Evolutionary conservation across 2,888 invertebrate genomes (phyloP), one percentile per base, ranked within the genome.

Genomic region (Drosophila acutilabella): DNA sequence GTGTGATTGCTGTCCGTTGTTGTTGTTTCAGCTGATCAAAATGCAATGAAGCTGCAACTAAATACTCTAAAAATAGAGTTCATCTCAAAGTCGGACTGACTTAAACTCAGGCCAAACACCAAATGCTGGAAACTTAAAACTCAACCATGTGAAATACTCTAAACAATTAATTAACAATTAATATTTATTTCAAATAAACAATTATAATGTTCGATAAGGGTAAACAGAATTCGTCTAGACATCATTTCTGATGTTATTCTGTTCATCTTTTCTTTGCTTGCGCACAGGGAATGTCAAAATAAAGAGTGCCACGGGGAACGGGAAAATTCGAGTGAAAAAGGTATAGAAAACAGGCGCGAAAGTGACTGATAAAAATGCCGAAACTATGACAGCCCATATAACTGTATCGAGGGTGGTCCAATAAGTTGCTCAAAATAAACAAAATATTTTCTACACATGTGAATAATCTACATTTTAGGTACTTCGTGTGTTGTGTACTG

Each of bases 351-450:
- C 64, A 76, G 71, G 73, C 74, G 58, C 50, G 45, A 54, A 69
- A 84, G 71, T 87, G 82, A 87, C 79, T 83, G 87, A 82, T 84
- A 71, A 79, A 71, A 59, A 53, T 60, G 73, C 75, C 80, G 54
- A 79, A 83, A 83, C 78, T 79, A 77, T 87, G 82, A 80, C 77
- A 83, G 75, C 62, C 10, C 45, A 56, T 51, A 56, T 50, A 60
- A 69, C 40, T 58, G 56, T 45, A 23, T 23, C 52, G 64, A 44
- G 69, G 45, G 79, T 18, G 3, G 56, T 2, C 2, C 26, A 2
- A 64, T 36, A 0, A 68, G 38, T 75, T 66, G 2, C 1, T 40
- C 3, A 11, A 30, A 30, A 30, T 1, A 23, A 23, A 1, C 5
- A 0, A 5, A 23, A 23, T 6, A 6, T 23, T 6, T 23, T 23